Percentiles rank a stretch among this genome's conserved stretches.
Conservation (phyloP, 2,797 vertebrate genomes). For the Cossypha niveicapilla region DNA sequence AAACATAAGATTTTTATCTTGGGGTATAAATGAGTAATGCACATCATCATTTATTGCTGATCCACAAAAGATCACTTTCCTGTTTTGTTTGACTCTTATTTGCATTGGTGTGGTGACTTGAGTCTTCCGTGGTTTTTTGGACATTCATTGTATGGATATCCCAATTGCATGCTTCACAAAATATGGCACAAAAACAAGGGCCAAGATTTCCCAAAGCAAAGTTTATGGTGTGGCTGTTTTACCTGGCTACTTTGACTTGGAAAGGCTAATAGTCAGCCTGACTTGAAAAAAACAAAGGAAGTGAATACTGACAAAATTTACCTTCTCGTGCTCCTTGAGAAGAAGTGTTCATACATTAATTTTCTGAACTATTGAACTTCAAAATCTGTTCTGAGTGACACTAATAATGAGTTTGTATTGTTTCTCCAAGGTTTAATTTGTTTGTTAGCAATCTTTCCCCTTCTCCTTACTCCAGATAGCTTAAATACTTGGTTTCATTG, state of each 20-base stretch:
- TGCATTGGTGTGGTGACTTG: neutral
- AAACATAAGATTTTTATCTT: neutral
- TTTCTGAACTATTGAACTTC: constrained; percentile 4
- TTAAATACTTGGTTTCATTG: neutral
- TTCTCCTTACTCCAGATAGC: neutral
- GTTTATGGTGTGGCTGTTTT: neutral
- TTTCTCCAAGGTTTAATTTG: neutral
- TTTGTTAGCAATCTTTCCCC: neutral
- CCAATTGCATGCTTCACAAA: neutral
- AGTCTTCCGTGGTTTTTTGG: neutral
- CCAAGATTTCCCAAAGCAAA: neutral
- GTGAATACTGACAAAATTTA: neutral
- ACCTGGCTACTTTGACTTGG: neutral
- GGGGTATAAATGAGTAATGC: neutral
- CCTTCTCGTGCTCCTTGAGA: neutral
- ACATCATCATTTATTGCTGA: neutral
- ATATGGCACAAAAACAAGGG: neutral
- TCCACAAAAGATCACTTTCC: neutral
- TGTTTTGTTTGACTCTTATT: neutral
- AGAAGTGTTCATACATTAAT: neutral
- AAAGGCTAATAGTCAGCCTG: neutral
- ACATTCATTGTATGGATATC: neutral
- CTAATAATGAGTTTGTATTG: neutral
- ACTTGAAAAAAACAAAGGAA: neutral
- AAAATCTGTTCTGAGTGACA: neutral